These are phyloP conservation scores for Latrodectus geometricus DNA, from an alignment of 1,140 invertebrate genomes.

Conservation along the genomic window DNA sequence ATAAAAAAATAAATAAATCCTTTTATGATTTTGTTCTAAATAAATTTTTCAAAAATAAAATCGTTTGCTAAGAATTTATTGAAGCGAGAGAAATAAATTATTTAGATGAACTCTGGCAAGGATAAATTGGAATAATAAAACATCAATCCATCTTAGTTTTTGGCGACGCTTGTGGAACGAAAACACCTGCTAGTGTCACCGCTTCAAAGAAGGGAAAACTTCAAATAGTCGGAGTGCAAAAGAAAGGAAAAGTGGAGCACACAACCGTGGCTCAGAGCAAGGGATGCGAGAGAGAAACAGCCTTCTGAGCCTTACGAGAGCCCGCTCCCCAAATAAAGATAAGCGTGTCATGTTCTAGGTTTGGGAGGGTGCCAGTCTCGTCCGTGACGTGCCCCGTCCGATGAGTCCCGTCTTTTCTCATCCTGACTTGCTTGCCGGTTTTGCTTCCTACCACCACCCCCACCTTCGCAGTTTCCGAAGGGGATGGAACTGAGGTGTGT, in stretches of 20 bases:
- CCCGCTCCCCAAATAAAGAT: slow-evolving; percentile 55
- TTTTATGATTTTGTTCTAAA: no score
- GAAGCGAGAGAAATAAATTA: no score
- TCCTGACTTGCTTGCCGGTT: neutral
- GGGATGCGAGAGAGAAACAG: slow-evolving; percentile 11
- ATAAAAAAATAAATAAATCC: no score
- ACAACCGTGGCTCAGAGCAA: neutral
- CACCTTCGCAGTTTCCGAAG: neutral
- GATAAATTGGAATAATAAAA: no score
- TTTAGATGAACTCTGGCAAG: no score
- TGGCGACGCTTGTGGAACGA: no score
- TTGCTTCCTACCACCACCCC: neutral
- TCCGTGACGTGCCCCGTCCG: neutral
- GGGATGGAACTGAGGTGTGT: neutral
- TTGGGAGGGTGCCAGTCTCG: slow-evolving; percentile 50
- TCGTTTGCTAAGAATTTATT: no score
- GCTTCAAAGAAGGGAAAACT: neutral
- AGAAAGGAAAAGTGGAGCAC: slow-evolving; percentile 21
- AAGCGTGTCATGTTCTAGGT: slow-evolving; percentile 55
- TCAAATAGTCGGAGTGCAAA: neutral
- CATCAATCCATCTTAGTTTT: no score
- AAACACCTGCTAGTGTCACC: no score
- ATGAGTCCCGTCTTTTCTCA: neutral
- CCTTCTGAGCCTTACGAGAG: neutral
- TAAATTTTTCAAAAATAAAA: no score